These are phyloP conservation scores for Hymenochirus boettgeri DNA, from an alignment of 2,113 vertebrate species.

Conservation along the genomic window DNA sequence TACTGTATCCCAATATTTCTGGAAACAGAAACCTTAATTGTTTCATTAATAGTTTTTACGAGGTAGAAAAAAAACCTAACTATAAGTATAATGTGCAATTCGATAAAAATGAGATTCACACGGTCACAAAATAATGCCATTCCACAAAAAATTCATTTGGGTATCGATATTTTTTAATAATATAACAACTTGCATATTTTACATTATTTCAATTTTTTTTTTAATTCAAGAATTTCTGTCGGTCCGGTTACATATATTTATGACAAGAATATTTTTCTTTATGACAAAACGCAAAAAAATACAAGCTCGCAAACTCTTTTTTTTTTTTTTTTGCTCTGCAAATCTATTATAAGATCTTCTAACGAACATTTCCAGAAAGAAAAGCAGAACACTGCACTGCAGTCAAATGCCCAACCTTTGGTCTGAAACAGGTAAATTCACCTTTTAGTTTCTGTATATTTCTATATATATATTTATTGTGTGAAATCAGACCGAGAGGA, in stretches of 20 bases:
- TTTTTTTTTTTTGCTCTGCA: no score
- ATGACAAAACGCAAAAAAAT: background rate
- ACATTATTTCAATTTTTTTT: background rate
- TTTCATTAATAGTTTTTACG: no score
- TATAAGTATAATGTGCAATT: no score
- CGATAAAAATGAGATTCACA: no score
- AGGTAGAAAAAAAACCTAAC: no score
- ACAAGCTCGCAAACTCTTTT: background rate
- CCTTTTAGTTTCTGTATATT: background rate
- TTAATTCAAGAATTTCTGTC: background rate
- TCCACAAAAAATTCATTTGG: no score
- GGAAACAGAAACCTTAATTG: no score
- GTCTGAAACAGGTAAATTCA: background rate
- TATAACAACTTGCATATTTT: constrained; percentile 24
- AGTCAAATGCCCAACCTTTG: background rate
- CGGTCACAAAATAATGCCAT: no score
- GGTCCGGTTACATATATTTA: background rate
- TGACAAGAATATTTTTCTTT: background rate
- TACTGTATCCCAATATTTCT: no score
- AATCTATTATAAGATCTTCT: no score
- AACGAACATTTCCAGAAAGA: background rate
- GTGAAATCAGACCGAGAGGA: background rate
- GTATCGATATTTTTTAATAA: constrained; percentile 7
- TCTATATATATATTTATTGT: background rate
- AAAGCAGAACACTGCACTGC: background rate